Base-by-base conservation (phyloP, 1,140 invertebrate species). In the Drosophila subpulchrella region DNA sequence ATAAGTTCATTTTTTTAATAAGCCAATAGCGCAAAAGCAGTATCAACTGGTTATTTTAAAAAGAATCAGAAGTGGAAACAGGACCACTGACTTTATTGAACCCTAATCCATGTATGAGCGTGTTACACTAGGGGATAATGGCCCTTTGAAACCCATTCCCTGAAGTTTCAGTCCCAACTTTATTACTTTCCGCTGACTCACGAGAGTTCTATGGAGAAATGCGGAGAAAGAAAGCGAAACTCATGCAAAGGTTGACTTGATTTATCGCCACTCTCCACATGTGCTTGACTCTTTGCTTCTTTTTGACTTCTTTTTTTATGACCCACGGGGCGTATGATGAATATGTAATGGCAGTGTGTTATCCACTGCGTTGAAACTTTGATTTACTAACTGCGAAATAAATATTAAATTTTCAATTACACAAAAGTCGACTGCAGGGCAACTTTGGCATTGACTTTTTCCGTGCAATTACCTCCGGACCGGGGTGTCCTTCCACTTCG, bases 391-490 rank as follows among this genome's bases (percentile, higher is more conserved):
- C 84, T 89, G 84, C 84, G 80, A 89, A 89, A 83, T 89, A 89
- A 89, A 89, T 89, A 89, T 89, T 88, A 84, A 81, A 89, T 89
- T 89, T 89, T 89, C 83, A 86, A 89, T 89, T 89, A 89, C 84
- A 62, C 74, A 41, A 59, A 48, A 51, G 54, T 56, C 55, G 15
- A 54, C 54, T 56, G 47, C 55, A 54, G 56, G 34, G 38, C 56
- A 63, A 75, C 54, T 75, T 75, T 71, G 72, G 75, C 65, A 83
- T 74, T 80, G 63, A 78, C 65, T 89, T 89, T 89, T 89, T 89
- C 84, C 84, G 73, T 89, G 84, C 84, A 89, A 89, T 89, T 89
- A 89, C 84, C 84, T 61, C 48, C 57, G 67, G 77, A 41, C 55
- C 32, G 24, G 58, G 36, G 30, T 61, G 55, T 77, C 74, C 63